Conservation (phyloP, 2,888 invertebrate species). For the Schizotus pectinicornis region DNA sequence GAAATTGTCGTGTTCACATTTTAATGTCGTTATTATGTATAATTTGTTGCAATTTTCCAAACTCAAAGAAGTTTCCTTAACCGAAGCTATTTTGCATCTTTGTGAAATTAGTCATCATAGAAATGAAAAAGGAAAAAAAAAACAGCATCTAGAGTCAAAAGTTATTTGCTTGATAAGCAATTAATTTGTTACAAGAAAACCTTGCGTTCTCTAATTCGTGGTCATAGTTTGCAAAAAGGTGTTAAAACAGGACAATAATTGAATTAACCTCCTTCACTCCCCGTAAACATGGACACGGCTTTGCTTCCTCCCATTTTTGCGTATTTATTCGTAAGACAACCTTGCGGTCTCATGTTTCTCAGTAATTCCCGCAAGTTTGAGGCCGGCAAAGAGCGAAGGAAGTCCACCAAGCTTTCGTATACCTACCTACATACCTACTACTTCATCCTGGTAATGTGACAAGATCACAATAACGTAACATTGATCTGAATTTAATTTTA, state of each 20-base stretch:
- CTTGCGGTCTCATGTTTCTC: slow-evolving; percentile 9
- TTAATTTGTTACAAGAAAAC: slow-evolving; percentile 5
- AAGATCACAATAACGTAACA: slow-evolving; percentile 11
- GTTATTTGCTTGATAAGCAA: neutral
- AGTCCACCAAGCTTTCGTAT: slow-evolving; percentile 2
- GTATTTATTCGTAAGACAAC: slow-evolving; percentile 2
- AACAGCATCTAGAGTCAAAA: neutral
- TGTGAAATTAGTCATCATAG: too few species aligned
- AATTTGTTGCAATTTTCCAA: too few species aligned
- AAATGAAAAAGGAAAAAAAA: neutral
- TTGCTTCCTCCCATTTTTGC: slow-evolving; percentile 4
- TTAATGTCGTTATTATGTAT: too few species aligned
- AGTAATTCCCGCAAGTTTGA: slow-evolving; percentile 14
- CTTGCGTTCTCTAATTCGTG: slow-evolving; percentile 21
- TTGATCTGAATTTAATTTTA: slow-evolving; percentile 23
- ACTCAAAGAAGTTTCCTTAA: too few species aligned
- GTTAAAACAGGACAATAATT: slow-evolving; percentile 2
- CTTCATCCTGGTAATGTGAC: slow-evolving; percentile 10
- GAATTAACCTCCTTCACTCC: slow-evolving; percentile 7
- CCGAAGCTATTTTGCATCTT: too few species aligned
- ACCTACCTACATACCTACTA: too few species aligned
- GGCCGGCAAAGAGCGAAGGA: slow-evolving; percentile 13
- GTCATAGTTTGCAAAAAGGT: slow-evolving; percentile 3
- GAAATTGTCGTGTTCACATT: too few species aligned
- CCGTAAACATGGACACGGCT: neutral